Evolutionary conservation across 2,113 vertebrate species (phyloP), one percentile per base, ranked within the genome.

Genomic region (Cygnus buccinator): DNA sequence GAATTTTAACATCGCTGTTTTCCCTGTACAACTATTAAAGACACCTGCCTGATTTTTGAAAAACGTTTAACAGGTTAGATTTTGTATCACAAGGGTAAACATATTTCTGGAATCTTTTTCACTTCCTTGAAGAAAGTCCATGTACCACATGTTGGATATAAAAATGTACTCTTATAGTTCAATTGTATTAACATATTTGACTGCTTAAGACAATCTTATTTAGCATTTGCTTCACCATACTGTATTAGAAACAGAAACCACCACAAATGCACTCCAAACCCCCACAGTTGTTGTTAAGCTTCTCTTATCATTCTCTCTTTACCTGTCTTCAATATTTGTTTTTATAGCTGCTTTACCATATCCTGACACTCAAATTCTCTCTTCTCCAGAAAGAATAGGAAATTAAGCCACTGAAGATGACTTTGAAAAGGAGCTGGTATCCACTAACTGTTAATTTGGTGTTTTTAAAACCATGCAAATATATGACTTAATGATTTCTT

Each of bases 401-500:
- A 84, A 23, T 91, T 76, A 76, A 95, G 50, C 44, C 92, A 83
- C 55, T 93, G 46, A 87, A 96, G 93, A 71, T 59, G 13, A 91
- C 63, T 91, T 87, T 29, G 80, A 90, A 96, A 93, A 94, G 71
- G 76, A 93, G 41, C 35, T 94, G 62, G 74, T 59, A 96, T 87
- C 78, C 55, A 79, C 28, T 74, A 93, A 91, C 76, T 95, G 59
- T 82, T 93, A 93, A 95, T 81, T 58, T 73, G 90, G 68, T 86
- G 44, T 78, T 93, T 94, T 87, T 44, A 92, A 95, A 93, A 75
- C 74, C 82, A 78, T 90, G 73, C 79, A 92, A 94, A 31, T 94
- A 59, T 68, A 84, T 37, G 66, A 97, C 94, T 91, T 90, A 91
- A 76, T 86, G 71, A 94, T 90, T 86, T 79, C 87, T 94, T 97